phyloP scores from a whole-genome alignment of 2,797 vertebrate species.

The Spondyliosoma cantharus region DNA sequence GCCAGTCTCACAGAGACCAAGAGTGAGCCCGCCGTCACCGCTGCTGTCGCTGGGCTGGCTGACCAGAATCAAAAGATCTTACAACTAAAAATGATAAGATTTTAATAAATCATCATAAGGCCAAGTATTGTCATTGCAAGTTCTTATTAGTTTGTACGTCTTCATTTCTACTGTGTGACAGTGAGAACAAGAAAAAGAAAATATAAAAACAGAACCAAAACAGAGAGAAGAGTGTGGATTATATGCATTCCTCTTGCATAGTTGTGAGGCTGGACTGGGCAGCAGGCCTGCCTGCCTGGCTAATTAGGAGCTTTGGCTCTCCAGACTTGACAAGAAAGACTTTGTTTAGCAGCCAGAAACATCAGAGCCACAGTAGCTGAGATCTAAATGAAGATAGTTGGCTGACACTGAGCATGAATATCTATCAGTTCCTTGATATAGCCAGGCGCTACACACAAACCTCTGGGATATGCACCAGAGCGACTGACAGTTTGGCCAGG shows the following conservation, averaged over 20 bases:
- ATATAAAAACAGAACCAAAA: slow-evolving; percentile 64
- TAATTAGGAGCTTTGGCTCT: slow-evolving; percentile 73
- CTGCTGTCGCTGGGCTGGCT: slow-evolving; percentile 92
- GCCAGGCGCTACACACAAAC: slow-evolving; percentile 9
- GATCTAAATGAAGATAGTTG: slow-evolving; percentile 60
- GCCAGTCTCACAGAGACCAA: slow-evolving; percentile 98
- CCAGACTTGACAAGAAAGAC: slow-evolving; percentile 71
- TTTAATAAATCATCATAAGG: slow-evolving; percentile 83
- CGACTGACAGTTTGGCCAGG: slow-evolving; percentile 46
- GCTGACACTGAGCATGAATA: slow-evolving; percentile 56
- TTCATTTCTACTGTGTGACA: slow-evolving; percentile 71
- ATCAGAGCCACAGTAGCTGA: slow-evolving; percentile 62
- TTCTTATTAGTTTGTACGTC: slow-evolving; percentile 72
- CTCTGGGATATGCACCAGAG: background rate
- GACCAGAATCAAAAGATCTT: slow-evolving; percentile 97
- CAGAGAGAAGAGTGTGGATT: slow-evolving; percentile 67
- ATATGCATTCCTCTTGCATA: slow-evolving; percentile 89
- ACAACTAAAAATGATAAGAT: slow-evolving; percentile 86
- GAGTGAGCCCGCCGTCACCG: slow-evolving; percentile 97
- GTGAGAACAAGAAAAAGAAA: slow-evolving; percentile 56
- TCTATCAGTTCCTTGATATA: slow-evolving; percentile 47
- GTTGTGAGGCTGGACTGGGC: slow-evolving; percentile 82
- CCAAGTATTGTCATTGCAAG: slow-evolving; percentile 85
- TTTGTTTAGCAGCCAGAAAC: slow-evolving; percentile 73
- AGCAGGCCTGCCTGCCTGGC: slow-evolving; percentile 77